Evolutionary conservation across 53 echinoderm and acorn worm species (phyloP), one percentile per base, ranked within the genome.

Genomic region (Holothuria scabra): DNA sequence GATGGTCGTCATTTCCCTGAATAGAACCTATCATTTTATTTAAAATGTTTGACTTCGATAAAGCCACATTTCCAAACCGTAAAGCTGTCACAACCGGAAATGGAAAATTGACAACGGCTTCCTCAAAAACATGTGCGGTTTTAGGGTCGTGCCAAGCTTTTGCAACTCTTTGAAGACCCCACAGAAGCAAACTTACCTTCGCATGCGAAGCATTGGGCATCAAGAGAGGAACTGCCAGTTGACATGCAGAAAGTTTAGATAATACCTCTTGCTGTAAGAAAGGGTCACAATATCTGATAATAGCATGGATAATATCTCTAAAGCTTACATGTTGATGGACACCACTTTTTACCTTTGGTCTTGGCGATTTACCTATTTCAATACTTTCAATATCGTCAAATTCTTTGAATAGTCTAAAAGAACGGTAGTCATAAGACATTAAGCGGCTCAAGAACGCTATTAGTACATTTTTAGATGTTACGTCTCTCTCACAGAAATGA

Each of bases 1-100:
- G 62, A 62, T 81, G 81, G 21, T 61, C 62, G 21, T 81, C 81
- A 22, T 81, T 81, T 22, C 81, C 81, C 32, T 81, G 81, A 14
- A n/a, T 26, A 63, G 81, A 41, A 19, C 81, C 81, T 41, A 81
- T 4, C 35, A 81, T 32, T 61, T 81, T 81, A 25, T 81, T 81
- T 9, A 81, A 24, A 46, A 58, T 38, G 30, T 62, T 61, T 5
- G 81, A 81, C 31, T 81, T 81, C 12, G 81, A 81, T 0, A 22
- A 34, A 22, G 19, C 22, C 10, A 48, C 21, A 64, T 5, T 61
- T 4, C 81, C 81, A n/a, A 33, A 62, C 26, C 41, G 34, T 12
- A 81, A 19, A 5, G 44, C 61, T n/a, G 81, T 23, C 24, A 81
- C 44, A 60, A 21, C 63, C 12, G 81, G 81, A 37, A 81, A 62